Percentiles rank a stretch among this genome's conserved stretches.
Conservation (phyloP, 2,113 vertebrate genomes). For the Potamarius usumacintae region DNA sequence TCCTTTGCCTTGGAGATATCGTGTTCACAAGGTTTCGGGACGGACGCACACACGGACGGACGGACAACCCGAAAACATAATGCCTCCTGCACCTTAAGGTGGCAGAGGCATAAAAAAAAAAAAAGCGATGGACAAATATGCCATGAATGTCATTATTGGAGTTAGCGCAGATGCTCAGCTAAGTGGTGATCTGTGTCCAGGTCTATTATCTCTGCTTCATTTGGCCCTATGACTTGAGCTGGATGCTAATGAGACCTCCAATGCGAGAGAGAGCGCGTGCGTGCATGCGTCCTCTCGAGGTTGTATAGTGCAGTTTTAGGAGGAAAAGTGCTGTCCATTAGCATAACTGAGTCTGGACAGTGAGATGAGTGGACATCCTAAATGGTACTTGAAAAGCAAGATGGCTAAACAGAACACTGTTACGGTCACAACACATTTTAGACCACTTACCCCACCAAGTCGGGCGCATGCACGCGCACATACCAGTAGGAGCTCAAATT, state of each 20-base stretch:
- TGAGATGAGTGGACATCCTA: conserved; percentile 46
- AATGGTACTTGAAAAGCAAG: conserved; percentile 44
- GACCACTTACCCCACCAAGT: conserved; percentile 10
- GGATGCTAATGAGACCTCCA: conserved; percentile 26
- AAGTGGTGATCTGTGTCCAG: conserved; percentile 31
- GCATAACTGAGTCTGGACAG: conserved; percentile 39
- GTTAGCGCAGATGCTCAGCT: conserved; percentile 33
- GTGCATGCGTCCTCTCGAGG: background rate
- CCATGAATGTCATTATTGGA: conserved; percentile 9
- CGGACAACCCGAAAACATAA: too few relatives aligned
- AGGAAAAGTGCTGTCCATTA: conserved; percentile 51
- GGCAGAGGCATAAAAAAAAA: too few relatives aligned
- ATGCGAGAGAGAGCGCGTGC: background rate
- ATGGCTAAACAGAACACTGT: conserved; percentile 22
- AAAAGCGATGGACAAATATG: background rate
- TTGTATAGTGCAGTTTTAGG: conserved; percentile 33
- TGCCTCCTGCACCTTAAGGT: too few relatives aligned
- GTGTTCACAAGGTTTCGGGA: too few relatives aligned
- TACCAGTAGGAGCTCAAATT: background rate
- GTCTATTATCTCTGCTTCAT: conserved; percentile 33
- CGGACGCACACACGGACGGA: too few relatives aligned
- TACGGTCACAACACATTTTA: conserved; percentile 46
- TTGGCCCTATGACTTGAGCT: conserved; percentile 25
- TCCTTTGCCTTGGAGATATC: too few relatives aligned
- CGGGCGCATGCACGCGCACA: background rate